A percentile compares a stretch with the other conserved stretches of the same genome.
Conservation (phyloP, 2,113 vertebrate genomes). For the Sinocyclocheilus grahami region DNA sequence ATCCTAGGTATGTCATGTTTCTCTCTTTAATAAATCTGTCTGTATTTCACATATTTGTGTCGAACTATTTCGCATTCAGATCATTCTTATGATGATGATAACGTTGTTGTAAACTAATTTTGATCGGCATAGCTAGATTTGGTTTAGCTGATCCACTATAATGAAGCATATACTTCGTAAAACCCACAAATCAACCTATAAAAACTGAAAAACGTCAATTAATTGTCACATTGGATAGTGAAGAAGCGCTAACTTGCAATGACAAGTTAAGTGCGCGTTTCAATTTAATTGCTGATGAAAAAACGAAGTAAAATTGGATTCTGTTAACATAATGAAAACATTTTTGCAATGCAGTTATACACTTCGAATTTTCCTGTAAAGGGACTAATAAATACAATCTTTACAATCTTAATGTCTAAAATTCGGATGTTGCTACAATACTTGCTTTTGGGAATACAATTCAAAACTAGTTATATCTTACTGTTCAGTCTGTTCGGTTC, state of each 20-base stretch:
- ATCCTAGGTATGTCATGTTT: slow-evolving; percentile 75
- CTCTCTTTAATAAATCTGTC: neutral
- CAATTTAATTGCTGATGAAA: neutral
- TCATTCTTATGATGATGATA: neutral
- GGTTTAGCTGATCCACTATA: neutral
- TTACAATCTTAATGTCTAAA: neutral
- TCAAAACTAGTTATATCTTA: neutral
- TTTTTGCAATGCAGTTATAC: too few species aligned
- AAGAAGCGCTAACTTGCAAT: neutral
- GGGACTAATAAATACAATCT: neutral
- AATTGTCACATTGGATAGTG: neutral
- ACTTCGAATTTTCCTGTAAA: neutral
- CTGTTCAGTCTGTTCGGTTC: neutral
- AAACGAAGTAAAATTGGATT: neutral
- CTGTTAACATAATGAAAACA: neutral
- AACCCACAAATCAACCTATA: neutral
- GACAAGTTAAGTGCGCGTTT: neutral
- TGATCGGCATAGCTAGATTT: neutral
- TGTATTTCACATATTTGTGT: neutral
- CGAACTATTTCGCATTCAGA: neutral
- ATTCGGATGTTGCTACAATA: neutral
- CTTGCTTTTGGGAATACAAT: neutral
- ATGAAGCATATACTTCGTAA: neutral
- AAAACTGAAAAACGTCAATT: neutral
- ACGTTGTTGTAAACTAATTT: neutral